These are phyloP conservation scores for Calcarius lapponicus DNA, from an alignment of 2,797 vertebrate species.

Conservation along the genomic window DNA sequence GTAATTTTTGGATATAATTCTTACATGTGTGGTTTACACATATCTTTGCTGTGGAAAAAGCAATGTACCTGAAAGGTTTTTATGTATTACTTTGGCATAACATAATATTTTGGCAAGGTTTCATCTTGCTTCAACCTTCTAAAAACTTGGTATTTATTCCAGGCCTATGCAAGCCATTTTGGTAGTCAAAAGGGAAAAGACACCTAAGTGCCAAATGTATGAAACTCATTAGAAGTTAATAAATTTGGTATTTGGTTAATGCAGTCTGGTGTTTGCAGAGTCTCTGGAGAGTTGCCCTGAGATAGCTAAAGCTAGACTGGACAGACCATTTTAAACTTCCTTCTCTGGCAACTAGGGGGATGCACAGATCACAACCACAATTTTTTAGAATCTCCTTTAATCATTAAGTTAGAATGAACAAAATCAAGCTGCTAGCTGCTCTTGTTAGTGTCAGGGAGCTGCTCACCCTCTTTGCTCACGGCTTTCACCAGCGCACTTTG, in stretches of 20 bases:
- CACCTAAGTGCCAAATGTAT: neutral
- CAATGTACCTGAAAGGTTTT: neutral
- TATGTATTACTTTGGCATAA: neutral
- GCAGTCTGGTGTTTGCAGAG: neutral
- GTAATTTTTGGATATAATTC: neutral
- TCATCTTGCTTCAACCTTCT: neutral
- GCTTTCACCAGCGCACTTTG: neutral
- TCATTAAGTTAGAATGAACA: neutral
- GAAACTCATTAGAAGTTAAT: neutral
- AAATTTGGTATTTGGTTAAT: neutral
- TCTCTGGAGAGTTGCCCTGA: neutral
- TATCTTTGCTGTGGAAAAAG: neutral
- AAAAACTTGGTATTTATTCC: neutral
- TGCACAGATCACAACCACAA: neutral
- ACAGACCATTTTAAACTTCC: neutral
- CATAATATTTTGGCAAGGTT: neutral
- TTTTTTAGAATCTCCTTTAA: neutral
- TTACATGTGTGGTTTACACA: neutral
- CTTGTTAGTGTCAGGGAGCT: neutral
- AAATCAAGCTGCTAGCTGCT: neutral
- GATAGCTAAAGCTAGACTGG: neutral
- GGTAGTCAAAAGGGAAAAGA: neutral
- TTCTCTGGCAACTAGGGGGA: neutral
- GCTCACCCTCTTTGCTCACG: rapidly evolving
- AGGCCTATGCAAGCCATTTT: neutral